Evolutionary conservation across 2,888 invertebrate genomes (phyloP).

Genomic region (Dione vanillae): DNA sequence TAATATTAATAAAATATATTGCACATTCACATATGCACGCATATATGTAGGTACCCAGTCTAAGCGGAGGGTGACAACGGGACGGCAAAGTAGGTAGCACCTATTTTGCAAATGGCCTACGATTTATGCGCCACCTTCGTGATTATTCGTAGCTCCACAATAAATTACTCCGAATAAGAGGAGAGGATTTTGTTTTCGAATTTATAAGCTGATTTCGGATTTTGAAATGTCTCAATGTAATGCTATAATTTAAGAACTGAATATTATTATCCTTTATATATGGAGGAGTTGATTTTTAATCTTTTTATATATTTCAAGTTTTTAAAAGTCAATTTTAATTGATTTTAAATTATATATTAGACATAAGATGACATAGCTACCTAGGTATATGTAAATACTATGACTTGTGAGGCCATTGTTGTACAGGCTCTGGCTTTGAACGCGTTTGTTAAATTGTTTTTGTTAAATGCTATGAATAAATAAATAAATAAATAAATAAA

Average conservation of each 20-base stretch:
- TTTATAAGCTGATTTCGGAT: conserved; percentile 76
- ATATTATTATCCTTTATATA: no score
- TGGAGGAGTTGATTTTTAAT: no score
- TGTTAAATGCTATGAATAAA: no score
- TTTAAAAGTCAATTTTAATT: no score
- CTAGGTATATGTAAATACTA: no score
- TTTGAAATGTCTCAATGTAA: conserved; percentile 48
- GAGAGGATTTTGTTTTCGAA: conserved; percentile 79
- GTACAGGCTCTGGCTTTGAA: no score
- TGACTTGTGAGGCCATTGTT: no score
- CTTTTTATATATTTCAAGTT: no score
- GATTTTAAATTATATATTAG: no score
- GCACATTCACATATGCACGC: conserved; percentile 15
- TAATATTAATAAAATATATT: background rate
- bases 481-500: no score
- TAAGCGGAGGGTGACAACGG: conserved; percentile 63
- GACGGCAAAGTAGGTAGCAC: conserved; percentile 70
- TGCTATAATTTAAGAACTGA: conserved; percentile 19
- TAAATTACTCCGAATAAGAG: conserved; percentile 77
- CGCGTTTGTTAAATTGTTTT: no score
- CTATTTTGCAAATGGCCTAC: conserved; percentile 82
- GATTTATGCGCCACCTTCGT: conserved; percentile 82
- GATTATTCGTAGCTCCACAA: conserved; percentile 79
- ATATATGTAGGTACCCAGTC: background rate
- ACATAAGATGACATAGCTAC: no score